These are phyloP conservation scores for Phthorimaea operculella DNA, from an alignment of 1,140 invertebrate genomes.

Conservation along the genomic window DNA sequence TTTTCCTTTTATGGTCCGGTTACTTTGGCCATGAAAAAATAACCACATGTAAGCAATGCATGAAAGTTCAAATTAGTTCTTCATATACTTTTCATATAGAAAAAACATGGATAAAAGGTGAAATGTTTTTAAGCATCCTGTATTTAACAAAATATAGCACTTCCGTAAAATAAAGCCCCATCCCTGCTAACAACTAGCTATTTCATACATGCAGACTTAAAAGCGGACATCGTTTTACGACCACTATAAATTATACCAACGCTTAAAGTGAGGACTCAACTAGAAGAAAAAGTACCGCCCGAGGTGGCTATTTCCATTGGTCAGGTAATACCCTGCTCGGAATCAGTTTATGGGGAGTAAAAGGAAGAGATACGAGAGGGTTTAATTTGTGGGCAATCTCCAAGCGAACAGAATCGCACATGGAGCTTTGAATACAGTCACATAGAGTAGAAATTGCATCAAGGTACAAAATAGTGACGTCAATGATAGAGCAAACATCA, in stretches of 20 bases:
- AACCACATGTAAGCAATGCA: no score
- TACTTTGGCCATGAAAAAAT: no score
- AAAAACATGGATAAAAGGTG: no score
- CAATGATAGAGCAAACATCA: no score
- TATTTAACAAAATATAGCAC: background rate
- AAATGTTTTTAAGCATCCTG: no score
- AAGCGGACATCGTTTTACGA: conserved; percentile 1
- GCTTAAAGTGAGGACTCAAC: background rate
- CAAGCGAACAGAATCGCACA: no score
- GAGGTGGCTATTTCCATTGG: background rate
- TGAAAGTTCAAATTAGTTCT: no score
- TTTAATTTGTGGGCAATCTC: background rate
- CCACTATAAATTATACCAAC: conserved; percentile 1
- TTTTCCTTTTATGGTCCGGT: no score
- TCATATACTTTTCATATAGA: no score
- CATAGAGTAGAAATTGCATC: no score
- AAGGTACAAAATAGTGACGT: no score
- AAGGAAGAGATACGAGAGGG: background rate
- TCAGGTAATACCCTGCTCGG: background rate
- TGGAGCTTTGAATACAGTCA: no score
- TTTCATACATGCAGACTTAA: conserved; percentile 1
- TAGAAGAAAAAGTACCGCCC: background rate
- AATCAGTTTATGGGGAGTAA: background rate
- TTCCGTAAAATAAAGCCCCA: background rate
- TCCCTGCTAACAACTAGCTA: background rate